phyloP scores from a whole-genome alignment of 1,140 invertebrate species.

The Oryzaephilus surinamensis region DNA sequence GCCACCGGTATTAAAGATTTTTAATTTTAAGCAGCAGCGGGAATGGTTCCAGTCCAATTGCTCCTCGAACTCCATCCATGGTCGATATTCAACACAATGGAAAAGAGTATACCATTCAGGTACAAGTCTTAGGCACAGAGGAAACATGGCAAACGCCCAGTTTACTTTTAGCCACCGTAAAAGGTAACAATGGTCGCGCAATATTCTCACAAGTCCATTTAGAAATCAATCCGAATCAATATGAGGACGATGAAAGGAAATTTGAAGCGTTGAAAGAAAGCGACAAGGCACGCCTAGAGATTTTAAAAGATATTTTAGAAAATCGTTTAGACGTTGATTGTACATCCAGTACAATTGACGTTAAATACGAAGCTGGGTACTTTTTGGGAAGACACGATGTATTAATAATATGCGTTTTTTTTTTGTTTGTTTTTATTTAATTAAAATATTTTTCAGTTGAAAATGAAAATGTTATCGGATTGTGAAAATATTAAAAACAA shows the following conservation, averaged over 20 bases:
- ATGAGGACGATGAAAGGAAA: constrained; percentile 52
- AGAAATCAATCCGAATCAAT: constrained; percentile 51
- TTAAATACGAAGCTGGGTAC: constrained; percentile 54
- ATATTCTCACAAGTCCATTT: constrained; percentile 68
- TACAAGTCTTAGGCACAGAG: constrained; percentile 67
- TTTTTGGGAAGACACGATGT: constrained; percentile 72
- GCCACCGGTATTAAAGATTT: too few relatives aligned
- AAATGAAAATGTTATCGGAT: constrained; percentile 49
- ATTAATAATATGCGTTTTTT: constrained; percentile 4
- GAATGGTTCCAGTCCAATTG: constrained; percentile 32
- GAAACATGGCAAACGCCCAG: constrained; percentile 79
- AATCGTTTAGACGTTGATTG: constrained; percentile 61
- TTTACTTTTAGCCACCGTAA: constrained; percentile 57
- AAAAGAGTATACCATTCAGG: constrained; percentile 54
- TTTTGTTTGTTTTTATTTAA: constrained; percentile 1
- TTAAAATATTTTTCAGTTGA: constrained; percentile 39
- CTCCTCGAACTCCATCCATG: constrained; percentile 42
- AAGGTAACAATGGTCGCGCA: constrained; percentile 52
- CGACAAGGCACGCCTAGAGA: constrained; percentile 59
- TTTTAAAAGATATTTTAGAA: constrained; percentile 62
- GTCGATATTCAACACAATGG: constrained; percentile 55
- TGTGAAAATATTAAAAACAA: constrained; percentile 45
- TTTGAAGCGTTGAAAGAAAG: constrained; percentile 48
- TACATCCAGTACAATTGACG: constrained; percentile 27
- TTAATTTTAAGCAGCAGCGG: constrained; percentile 12